Percentiles rank a stretch among this genome's conserved stretches.
Evolutionary conservation across 2,113 vertebrate genomes (phyloP).

Genomic region (Lampris megalopsis): DNA sequence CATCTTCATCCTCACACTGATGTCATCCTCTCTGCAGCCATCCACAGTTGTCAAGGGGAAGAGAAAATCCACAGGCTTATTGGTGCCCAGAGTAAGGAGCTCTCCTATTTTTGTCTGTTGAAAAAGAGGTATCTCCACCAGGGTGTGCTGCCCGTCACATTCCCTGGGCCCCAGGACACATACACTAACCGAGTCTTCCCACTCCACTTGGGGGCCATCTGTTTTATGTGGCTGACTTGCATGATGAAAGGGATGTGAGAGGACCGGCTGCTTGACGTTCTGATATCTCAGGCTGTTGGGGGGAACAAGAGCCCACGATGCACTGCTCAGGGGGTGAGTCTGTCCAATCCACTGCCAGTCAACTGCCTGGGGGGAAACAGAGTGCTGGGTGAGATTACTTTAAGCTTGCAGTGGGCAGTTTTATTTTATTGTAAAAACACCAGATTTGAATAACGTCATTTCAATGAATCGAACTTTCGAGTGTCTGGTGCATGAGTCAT

Average conservation of each 20-base stretch:
- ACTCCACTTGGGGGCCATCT: conserved; percentile 54
- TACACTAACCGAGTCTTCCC: conserved; percentile 69
- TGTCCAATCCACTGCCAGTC: conserved; percentile 53
- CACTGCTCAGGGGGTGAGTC: conserved; percentile 67
- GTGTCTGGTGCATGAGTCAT: no score
- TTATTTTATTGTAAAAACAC: no score
- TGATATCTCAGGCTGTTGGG: conserved; percentile 76
- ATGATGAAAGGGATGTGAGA: conserved; percentile 64
- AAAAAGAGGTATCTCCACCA: conserved; percentile 72
- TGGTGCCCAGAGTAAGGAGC: conserved; percentile 37
- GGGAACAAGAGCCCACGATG: conserved; percentile 73
- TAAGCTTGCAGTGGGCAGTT: neutral
- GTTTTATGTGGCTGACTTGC: conserved; percentile 49
- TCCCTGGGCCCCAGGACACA: conserved; percentile 65
- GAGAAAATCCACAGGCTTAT: conserved; percentile 55
- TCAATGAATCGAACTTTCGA: no score
- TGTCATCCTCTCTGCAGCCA: conserved; percentile 82
- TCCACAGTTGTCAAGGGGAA: conserved; percentile 81
- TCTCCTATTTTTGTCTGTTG: conserved; percentile 42
- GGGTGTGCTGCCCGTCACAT: conserved; percentile 39
- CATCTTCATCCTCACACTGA: conserved; percentile 57
- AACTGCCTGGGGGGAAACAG: conserved; percentile 44
- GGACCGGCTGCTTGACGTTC: conserved; percentile 55
- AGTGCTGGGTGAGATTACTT: conserved; percentile 2
- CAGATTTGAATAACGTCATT: no score